Percentiles rank a stretch among this genome's conserved stretches.
Conservation (phyloP, 2,888 invertebrate species). For the Ophion ventricosus region DNA sequence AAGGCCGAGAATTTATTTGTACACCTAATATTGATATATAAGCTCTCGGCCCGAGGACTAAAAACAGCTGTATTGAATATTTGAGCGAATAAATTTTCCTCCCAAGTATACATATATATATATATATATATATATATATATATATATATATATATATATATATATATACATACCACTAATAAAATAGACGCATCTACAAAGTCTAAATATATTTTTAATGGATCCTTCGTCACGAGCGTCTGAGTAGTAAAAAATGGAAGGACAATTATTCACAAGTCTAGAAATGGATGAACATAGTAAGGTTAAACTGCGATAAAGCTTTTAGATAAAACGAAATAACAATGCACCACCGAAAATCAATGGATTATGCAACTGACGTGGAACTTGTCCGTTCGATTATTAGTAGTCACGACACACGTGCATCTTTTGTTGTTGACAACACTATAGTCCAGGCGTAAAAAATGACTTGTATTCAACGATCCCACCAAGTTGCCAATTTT, state of each 20-base stretch:
- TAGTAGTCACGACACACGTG: too few species aligned
- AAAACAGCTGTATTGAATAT: too few species aligned
- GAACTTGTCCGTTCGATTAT: neutral
- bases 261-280: neutral
- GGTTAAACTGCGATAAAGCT: neutral
- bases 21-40: too few species aligned
- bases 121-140: conserved; percentile 1
- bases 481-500: too few species aligned
- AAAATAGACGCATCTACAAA: conserved; percentile 1
- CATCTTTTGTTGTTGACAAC: too few species aligned
- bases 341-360: neutral
- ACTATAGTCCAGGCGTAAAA: too few species aligned
- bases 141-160: neutral
- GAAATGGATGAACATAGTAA: conserved; percentile 7
- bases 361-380: neutral
- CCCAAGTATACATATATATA: neutral
- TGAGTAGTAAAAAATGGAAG: conserved; percentile 26
- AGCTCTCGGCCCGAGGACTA: too few species aligned
- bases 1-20: too few species aligned
- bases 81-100: too few species aligned
- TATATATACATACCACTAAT: neutral
- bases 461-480: too few species aligned
- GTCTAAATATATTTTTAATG: conserved; percentile 42
- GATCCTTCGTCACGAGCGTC: conserved; percentile 32
- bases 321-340: neutral